phyloP scores from a whole-genome alignment of 2,113 vertebrate species.

The Candoia aspera region DNA sequence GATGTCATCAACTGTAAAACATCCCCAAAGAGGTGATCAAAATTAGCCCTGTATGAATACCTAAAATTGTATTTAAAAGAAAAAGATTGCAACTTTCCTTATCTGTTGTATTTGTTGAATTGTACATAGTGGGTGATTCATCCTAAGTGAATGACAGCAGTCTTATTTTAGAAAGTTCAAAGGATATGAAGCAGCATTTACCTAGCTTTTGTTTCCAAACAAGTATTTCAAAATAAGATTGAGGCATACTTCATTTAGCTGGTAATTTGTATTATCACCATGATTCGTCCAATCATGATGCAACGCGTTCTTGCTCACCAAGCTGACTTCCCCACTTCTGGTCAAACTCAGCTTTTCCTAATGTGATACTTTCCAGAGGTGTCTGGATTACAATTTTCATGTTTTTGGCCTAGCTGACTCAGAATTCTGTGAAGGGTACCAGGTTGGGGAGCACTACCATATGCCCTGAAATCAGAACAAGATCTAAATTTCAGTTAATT shows the following conservation, averaged over 20 bases:
- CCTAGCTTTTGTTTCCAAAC: background rate
- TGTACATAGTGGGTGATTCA: constrained; percentile 13
- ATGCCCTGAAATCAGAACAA: background rate
- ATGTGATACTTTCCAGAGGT: background rate
- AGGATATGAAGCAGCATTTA: constrained; percentile 19
- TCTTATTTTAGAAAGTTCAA: constrained; percentile 49
- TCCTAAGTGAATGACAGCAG: constrained; percentile 29
- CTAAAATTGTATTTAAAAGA: background rate
- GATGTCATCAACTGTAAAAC: background rate
- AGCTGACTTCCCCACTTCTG: constrained; percentile 26
- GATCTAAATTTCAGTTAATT: constrained; percentile 1
- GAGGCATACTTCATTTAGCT: background rate
- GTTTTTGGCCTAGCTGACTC: background rate
- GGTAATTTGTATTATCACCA: background rate
- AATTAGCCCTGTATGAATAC: background rate
- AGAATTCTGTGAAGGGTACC: background rate
- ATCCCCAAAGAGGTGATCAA: background rate
- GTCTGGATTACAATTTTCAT: background rate
- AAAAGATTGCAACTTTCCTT: constrained; percentile 39
- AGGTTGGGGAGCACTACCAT: background rate
- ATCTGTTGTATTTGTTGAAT: constrained; percentile 48
- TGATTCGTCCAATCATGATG: constrained; percentile 16
- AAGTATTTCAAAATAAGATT: constrained; percentile 23
- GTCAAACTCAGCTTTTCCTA: background rate
- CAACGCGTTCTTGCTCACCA: constrained; percentile 22